A percentile compares a stretch with the other conserved stretches of the same genome.
phyloP scores from a whole-genome alignment of 1,140 invertebrate genomes.

The Neoseiulus cucumeris region DNA sequence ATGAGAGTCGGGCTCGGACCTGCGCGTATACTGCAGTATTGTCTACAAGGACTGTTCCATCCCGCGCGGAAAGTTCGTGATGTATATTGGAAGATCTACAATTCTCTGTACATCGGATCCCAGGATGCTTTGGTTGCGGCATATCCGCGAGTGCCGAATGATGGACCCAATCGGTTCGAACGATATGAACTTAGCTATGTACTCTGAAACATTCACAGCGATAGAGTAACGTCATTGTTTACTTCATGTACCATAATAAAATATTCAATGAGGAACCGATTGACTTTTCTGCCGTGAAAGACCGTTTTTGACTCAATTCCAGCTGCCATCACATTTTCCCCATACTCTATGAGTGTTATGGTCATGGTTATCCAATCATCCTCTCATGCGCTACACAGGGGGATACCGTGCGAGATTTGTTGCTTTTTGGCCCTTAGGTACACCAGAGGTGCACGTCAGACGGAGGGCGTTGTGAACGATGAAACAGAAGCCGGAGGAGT shows the following conservation, averaged over 20 bases:
- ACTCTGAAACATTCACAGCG: slow-evolving; percentile 35
- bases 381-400: no score
- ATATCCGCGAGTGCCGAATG: slow-evolving; percentile 83
- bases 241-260: slow-evolving; percentile 10
- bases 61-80: slow-evolving; percentile 96
- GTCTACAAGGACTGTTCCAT: slow-evolving; percentile 90
- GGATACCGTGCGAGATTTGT: no score
- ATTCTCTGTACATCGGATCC: slow-evolving; percentile 94
- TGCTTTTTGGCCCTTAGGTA: no score
- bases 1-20: slow-evolving; percentile 85
- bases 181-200: slow-evolving; percentile 92
- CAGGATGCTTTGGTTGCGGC: slow-evolving; percentile 95
- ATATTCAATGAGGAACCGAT: not conserved
- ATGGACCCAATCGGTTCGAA: slow-evolving; percentile 82
- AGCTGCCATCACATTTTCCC: no score
- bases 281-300: no score
- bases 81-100: slow-evolving; percentile 99
- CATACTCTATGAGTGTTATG: no score
- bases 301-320: no score
- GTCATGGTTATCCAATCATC: no score
- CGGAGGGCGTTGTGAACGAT: no score
- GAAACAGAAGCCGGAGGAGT: no score
- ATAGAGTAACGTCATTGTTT: slow-evolving; percentile 3
- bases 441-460: no score
- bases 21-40: slow-evolving; percentile 87